Base-by-base conservation (phyloP, 2,113 vertebrate genomes). In the Cynoglossus semilaevis region DNA sequence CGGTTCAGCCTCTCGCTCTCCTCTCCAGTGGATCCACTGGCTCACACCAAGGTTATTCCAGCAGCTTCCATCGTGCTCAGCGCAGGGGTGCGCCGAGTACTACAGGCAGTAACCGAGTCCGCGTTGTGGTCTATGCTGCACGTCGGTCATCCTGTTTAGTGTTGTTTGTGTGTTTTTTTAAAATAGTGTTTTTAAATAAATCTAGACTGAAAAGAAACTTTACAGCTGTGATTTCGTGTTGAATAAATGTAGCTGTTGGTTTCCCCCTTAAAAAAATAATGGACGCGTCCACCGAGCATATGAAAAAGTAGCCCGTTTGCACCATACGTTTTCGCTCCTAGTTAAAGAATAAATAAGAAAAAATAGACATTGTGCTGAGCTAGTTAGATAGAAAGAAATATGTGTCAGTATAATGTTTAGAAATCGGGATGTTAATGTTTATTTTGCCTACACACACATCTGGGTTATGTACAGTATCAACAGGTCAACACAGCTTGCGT, bases 41-140 rank as follows among this genome's bases (percentile, higher is more conserved):
- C 84, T 81, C 80, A 81, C 81, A 77, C 84, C 84, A 88, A 88
- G 87, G 88, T 89, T 88, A 82, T 83, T 80, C 58, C 52, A 41
- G 89, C 22, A 72, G 63, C 69, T 76, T 8, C 88, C 87, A 92
- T 54, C 63, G 34, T 22, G 37, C 7, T 34, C 2, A 38, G 45
- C 43, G 43, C 36, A 61, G 84, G 81, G 81, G 71, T 55, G 57
- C 7, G 16, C 45, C 1, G 8, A 13, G 44, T 6, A 7, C 53
- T 8, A 14, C 13, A 16, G n/a, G 3, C 1, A 3, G 15, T 37
- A 18, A 54, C 67, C 67, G 1, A 56, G 1, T 18, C 10, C 15
- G 0, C 2, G 1, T 2, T 5, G 7, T 2, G 1, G 10, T 0
- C 15, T 38, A 3, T 5, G 0, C 8, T 4, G 0, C 35, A 15